Base-by-base conservation (phyloP, 2,888 invertebrate genomes). In the Phyllotreta cruciferae region DNA sequence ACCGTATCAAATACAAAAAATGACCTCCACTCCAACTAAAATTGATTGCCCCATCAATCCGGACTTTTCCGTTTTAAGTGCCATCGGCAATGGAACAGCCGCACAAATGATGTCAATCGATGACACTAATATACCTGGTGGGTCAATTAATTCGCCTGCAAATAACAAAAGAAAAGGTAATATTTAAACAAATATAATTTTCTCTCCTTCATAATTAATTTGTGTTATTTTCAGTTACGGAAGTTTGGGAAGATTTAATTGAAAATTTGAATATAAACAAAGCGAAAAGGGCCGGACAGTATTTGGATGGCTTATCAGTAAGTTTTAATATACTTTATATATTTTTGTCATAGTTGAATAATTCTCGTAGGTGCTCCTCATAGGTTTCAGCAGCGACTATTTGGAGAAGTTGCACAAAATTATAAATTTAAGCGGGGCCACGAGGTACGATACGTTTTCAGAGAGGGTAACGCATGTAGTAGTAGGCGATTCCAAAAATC, bases 221-320 rank as follows among this genome's bases (percentile, higher is more conserved):
- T 14, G 10, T 50, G 8, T 50, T 24, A 38, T 63, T 52, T 10
- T 38, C 35, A 60, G 64, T 38, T 42, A 66, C 60, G 53, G 62
- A 66, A 7, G 63, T 69, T 37, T 69, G 73, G 62, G 70, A 72
- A 54, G 72, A 74, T 13, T 49, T 79, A 7, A 67, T 82, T 9
- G 77, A 79, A 44, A 78, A 80, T 58, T 81, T 90, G 44, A 88
- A 90, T 71, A 82, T 91, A 68, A 86, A 85, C 60, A 83, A 85
- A 62, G 88, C 89, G 1, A 90, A 90, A 76, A 86, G 85, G 76
- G 90, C 89, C 66, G 94, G 93, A 37, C 84, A 88, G 63, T 94
- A 94, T 77, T 86, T 96, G 60, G 96, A 96, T 82, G 95, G 95
- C 53, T 96, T 94, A 77, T 91, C 90, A 80, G 69, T 71, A 66